A percentile compares a stretch with the other conserved stretches of the same genome.
Conservation (phyloP, 2,797 vertebrate species). For the Coluber constrictor region DNA sequence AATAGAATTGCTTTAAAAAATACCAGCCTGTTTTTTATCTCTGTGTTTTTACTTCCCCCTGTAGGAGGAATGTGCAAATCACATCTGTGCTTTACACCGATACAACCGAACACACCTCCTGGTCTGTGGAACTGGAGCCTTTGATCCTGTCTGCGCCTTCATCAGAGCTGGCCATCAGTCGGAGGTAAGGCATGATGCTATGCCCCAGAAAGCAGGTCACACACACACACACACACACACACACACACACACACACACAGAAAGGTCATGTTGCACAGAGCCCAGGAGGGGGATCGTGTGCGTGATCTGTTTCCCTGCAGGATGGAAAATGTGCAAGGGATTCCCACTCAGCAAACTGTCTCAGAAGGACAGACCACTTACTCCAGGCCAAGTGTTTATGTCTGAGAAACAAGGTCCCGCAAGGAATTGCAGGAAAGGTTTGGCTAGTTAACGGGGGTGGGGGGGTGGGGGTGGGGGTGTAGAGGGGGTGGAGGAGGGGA, state of each 20-base stretch:
- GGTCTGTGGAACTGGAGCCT: slow-evolving; percentile 91
- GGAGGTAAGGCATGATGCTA: slow-evolving; percentile 76
- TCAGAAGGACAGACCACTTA: not conserved
- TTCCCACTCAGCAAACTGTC: not conserved
- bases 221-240: no score
- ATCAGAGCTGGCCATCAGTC: slow-evolving; percentile 80
- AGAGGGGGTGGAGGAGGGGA: no score
- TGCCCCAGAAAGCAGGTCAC: not conserved
- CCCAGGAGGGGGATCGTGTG: not conserved
- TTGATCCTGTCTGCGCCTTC: slow-evolving; percentile 84
- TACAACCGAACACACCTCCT: slow-evolving; percentile 91
- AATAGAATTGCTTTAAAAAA: not conserved
- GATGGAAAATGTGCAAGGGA: not conserved
- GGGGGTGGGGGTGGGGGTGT: no score
- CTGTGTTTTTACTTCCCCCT: slow-evolving; percentile 1
- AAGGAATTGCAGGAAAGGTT: not conserved
- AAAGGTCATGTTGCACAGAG: not conserved
- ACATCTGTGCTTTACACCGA: slow-evolving; percentile 87
- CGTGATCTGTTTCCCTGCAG: not conserved
- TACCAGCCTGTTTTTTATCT: not conserved
- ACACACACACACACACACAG: not conserved
- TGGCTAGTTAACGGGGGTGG: not conserved
- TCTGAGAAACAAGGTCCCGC: no score
- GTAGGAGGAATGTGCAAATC: slow-evolving; percentile 93
- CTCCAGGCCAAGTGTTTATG: not conserved